Evolutionary conservation across 2,113 vertebrate species (phyloP), one percentile per base, ranked within the genome.

Genomic region (Zosterops borbonicus): DNA sequence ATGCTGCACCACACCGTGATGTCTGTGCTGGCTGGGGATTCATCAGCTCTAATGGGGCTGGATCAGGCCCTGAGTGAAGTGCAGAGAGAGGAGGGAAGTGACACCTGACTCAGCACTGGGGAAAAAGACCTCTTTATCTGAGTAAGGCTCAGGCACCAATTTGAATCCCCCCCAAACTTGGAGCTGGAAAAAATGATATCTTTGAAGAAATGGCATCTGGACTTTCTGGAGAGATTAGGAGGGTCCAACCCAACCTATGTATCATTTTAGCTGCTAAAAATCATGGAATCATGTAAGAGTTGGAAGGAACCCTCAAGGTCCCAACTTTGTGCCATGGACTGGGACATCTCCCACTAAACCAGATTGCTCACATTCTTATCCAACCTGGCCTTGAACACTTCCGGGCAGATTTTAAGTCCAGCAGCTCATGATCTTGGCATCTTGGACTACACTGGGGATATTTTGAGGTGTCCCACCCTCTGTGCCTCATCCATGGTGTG

Each of bases 41-140:
- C 90, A 95, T 92, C 93, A 88, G 94, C 88, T 71, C 76, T 83
- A 52, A 52, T 64, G 88, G 90, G 44, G 71, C 39, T 47, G 90
- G 79, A 88, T 85, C 74, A 73, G 87, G 71, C 89, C 91, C 50
- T 15, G 17, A 37, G 84, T 2, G 75, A 76, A 73, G 39, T 3
- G 42, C 37, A 7, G 75, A 2, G 0, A 10, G 64, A 0, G 11
- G 50, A 58, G 55, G 41, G 50, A 59, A 63, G 56, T 1, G 58
- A 85, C 60, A 25, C 59, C 83, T 96, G 95, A 97, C 92, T 96
- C 96, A 96, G 95, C 94, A 90, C 9, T 37, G 46, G 3, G 29
- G 25, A 19, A 35, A 50, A 37, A n/a, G 37, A 2, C 2, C 23
- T 59, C 18, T 25, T 81, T 68, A 18, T 49, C 28, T 13, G 8